A percentile compares a stretch with the other conserved stretches of the same genome.
These are phyloP conservation scores for Pseudopleuronectes americanus DNA, from an alignment of 2,797 vertebrate genomes.

Conservation along the genomic window DNA sequence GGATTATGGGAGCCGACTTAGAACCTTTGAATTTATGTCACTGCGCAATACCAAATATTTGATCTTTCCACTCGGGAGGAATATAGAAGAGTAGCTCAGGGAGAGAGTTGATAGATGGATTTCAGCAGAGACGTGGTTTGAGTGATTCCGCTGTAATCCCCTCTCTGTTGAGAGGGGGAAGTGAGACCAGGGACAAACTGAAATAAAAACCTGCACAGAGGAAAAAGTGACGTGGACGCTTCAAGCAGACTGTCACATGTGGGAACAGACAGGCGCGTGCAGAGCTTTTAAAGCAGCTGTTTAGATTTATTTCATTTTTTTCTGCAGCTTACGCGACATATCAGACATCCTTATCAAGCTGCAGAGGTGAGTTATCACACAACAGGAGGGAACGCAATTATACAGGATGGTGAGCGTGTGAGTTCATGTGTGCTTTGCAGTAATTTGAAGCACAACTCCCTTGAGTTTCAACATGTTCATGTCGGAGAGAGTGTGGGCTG, in stretches of 20 bases:
- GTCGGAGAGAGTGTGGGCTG: constrained; percentile 5
- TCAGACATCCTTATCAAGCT: constrained; percentile 20
- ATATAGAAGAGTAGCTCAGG: constrained; percentile 61
- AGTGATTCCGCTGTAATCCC: constrained; percentile 70
- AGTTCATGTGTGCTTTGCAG: background rate
- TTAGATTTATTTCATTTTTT: constrained; percentile 4
- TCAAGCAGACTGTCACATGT: constrained; percentile 33
- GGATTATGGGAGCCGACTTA: constrained; percentile 22
- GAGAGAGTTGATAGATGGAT: constrained; percentile 67
- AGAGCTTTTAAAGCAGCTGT: constrained; percentile 22
- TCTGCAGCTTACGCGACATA: background rate
- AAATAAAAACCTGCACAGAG: constrained; percentile 51
- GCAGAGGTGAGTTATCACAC: constrained; percentile 5
- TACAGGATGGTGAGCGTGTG: background rate
- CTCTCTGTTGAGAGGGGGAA: constrained; percentile 42
- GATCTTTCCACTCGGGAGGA: constrained; percentile 65
- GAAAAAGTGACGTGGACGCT: constrained; percentile 32
- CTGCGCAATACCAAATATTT: constrained; percentile 61
- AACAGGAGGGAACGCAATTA: constrained; percentile 17
- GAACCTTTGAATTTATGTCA: constrained; percentile 62
- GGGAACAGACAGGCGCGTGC: constrained; percentile 16
- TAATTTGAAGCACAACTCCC: background rate
- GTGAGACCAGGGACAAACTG: constrained; percentile 38
- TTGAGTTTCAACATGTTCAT: constrained; percentile 17
- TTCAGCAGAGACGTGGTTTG: constrained; percentile 65